A percentile compares a stretch with the other conserved stretches of the same genome.
Evolutionary conservation across 2,113 vertebrate species (phyloP).

Genomic region (Cyphomyrus plagiostoma): DNA sequence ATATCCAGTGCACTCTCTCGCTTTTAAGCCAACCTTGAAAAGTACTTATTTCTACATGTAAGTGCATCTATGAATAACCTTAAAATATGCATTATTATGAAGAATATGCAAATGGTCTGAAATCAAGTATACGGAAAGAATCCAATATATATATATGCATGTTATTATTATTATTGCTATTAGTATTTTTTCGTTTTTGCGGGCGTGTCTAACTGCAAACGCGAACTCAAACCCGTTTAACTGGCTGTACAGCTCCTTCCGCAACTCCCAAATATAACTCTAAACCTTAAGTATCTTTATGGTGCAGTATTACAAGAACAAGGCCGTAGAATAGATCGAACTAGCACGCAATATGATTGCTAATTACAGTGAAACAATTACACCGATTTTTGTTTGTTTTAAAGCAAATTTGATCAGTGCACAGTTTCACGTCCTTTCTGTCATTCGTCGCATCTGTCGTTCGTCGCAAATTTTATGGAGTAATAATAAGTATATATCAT

Average conservation of each 20-base stretch:
- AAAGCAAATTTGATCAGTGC: background rate
- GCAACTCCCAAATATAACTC: conserved; percentile 57
- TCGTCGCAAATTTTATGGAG: background rate
- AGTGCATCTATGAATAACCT: background rate
- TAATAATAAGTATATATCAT: background rate
- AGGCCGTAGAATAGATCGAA: conserved; percentile 33
- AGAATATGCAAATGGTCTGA: background rate
- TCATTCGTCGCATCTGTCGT: background rate
- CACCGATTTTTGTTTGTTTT: background rate
- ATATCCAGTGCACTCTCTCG: conserved; percentile 29
- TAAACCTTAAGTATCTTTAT: conserved; percentile 54
- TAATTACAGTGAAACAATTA: conserved; percentile 17
- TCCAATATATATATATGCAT: background rate
- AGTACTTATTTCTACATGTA: background rate
- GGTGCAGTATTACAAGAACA: conserved; percentile 52
- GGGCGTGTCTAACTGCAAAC: conserved; percentile 26
- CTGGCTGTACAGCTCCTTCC: conserved; percentile 72
- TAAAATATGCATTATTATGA: background rate
- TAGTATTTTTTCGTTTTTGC: background rate
- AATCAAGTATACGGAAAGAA: background rate
- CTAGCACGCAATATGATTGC: conserved; percentile 26
- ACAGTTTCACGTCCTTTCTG: background rate
- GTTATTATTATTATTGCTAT: background rate
- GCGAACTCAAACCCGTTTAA: conserved; percentile 75
- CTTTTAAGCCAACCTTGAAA: background rate